phyloP scores from a whole-genome alignment of 2,797 vertebrate species.

The Myotis vivesi region DNA sequence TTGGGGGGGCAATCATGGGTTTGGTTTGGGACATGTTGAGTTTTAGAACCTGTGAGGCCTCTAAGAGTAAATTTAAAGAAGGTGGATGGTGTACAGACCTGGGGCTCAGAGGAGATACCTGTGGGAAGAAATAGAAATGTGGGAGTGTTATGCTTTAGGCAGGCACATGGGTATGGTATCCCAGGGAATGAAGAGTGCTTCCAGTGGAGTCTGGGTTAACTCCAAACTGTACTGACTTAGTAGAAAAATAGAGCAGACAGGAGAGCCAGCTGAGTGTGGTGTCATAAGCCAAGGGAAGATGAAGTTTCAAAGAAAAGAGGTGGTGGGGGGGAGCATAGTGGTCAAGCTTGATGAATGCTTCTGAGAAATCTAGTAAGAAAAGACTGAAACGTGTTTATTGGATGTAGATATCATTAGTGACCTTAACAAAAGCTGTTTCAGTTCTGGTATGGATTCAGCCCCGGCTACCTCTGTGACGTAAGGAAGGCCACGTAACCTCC shows the following conservation, averaged over 20 bases:
- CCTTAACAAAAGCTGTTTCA: background rate
- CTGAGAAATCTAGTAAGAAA: background rate
- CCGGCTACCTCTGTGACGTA: background rate
- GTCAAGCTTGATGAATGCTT: background rate
- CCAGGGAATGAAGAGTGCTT: background rate
- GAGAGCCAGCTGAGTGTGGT: background rate
- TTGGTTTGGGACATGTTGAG: background rate
- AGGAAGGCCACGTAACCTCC: background rate
- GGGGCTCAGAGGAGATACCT: background rate
- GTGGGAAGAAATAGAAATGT: background rate
- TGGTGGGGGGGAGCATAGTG: accelerated
- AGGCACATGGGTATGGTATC: accelerated
- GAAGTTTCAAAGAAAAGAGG: background rate
- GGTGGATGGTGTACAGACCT: background rate
- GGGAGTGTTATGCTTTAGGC: background rate
- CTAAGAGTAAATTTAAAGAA: background rate
- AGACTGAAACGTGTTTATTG: background rate
- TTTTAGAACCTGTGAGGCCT: background rate
- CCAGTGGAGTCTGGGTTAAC: background rate
- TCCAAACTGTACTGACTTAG: background rate
- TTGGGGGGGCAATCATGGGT: background rate
- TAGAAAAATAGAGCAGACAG: background rate
- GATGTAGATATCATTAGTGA: background rate
- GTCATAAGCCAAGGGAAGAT: background rate
- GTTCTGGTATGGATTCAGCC: background rate